Evolutionary conservation across 2,797 vertebrate species (phyloP).

Genomic region (Lithobates sylvaticus): DNA sequence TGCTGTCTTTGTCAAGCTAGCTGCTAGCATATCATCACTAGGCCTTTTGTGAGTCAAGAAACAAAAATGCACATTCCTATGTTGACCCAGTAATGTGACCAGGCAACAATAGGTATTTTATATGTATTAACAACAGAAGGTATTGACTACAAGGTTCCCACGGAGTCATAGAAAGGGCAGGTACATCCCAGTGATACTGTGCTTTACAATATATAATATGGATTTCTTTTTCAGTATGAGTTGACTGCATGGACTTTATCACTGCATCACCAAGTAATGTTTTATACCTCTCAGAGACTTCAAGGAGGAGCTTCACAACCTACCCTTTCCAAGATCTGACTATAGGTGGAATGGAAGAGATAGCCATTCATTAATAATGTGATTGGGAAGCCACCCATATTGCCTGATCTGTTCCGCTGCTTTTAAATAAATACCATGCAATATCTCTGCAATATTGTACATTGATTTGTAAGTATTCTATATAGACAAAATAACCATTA

Average conservation of each 20-base stretch:
- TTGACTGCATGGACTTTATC: not conserved
- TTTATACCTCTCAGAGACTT: too few species aligned
- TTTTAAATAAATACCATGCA: too few species aligned
- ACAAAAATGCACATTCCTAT: not conserved
- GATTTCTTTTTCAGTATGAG: not conserved
- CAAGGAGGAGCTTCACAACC: not conserved
- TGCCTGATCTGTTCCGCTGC: too few species aligned
- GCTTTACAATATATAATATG: not conserved
- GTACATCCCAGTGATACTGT: not conserved
- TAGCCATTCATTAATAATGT: too few species aligned
- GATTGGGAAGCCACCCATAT: too few species aligned
- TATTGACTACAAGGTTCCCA: not conserved
- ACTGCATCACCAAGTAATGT: too few species aligned
- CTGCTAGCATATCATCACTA: not conserved
- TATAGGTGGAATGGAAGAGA: too few species aligned
- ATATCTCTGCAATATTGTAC: too few species aligned
- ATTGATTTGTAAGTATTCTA: too few species aligned
- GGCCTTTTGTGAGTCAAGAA: not conserved
- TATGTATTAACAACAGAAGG: not conserved
- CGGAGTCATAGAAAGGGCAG: not conserved
- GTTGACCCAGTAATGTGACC: not conserved
- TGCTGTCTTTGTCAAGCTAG: not conserved
- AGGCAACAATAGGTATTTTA: conserved; percentile 10
- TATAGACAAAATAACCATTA: too few species aligned
- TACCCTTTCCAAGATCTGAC: not conserved